Evolutionary conservation across 2,797 vertebrate genomes (phyloP).

Genomic region (Silurus lanzhouensis): DNA sequence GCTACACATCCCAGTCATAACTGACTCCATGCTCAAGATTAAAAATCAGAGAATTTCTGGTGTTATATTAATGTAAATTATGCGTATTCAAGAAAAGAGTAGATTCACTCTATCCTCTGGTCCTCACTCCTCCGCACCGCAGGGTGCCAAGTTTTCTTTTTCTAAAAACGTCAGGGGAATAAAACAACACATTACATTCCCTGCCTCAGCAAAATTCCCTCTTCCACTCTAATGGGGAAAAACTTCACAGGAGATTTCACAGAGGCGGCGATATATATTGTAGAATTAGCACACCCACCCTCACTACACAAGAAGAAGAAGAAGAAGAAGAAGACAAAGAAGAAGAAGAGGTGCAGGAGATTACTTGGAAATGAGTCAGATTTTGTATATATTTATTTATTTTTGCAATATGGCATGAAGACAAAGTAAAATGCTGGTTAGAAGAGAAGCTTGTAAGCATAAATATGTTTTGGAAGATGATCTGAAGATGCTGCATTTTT

Average conservation of each 20-base stretch:
- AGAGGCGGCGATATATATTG: conserved; percentile 10
- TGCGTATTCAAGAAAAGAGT: background rate
- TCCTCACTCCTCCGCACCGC: background rate
- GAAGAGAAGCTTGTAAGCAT: background rate
- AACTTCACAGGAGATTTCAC: conserved; percentile 37
- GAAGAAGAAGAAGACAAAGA: background rate
- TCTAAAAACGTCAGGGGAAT: background rate
- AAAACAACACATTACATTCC: conserved; percentile 30
- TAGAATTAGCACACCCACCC: conserved; percentile 18
- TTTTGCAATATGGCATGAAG: background rate
- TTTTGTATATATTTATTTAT: background rate
- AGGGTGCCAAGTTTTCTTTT: background rate
- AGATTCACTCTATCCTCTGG: background rate
- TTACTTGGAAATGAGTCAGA: background rate
- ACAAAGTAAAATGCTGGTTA: background rate
- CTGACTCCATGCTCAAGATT: background rate
- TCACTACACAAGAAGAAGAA: background rate
- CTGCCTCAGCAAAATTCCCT: conserved; percentile 29
- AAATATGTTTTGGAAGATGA: background rate
- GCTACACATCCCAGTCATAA: background rate
- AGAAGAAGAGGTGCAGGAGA: no score
- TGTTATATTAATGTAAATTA: background rate
- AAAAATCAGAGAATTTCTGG: background rate
- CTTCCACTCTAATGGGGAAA: conserved; percentile 38
- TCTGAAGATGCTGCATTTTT: conserved; percentile 3